Evolutionary conservation across 2,797 vertebrate species (phyloP).

Genomic region (Propithecus deckenii): DNA sequence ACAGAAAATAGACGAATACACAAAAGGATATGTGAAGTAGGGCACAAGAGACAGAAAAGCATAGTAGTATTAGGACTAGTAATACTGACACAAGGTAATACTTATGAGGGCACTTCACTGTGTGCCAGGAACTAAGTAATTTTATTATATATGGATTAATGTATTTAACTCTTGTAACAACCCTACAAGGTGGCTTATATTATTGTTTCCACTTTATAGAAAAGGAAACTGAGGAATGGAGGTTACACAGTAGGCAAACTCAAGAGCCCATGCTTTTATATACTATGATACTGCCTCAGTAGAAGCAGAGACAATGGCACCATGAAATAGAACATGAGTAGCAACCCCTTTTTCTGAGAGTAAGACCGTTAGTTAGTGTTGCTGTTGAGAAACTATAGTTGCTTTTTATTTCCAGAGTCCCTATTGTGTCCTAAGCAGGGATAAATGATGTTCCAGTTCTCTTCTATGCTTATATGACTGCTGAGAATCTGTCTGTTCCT

Average conservation of each 20-base stretch:
- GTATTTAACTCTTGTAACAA: neutral
- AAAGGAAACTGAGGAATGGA: neutral
- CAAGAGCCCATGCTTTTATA: neutral
- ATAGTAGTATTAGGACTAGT: neutral
- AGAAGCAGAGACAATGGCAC: neutral
- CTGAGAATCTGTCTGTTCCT: neutral
- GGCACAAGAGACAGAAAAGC: neutral
- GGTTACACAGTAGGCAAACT: neutral
- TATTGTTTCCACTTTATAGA: neutral
- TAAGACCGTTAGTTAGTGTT: neutral
- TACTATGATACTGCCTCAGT: neutral
- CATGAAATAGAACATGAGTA: neutral
- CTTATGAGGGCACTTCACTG: neutral
- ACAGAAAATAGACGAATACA: neutral
- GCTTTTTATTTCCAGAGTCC: neutral
- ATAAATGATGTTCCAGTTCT: neutral
- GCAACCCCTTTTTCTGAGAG: neutral
- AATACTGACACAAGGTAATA: neutral
- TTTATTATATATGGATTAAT: neutral
- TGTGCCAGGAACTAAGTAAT: neutral
- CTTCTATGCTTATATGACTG: neutral
- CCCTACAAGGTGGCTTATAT: neutral
- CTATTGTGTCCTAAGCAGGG: neutral
- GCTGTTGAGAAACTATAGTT: neutral
- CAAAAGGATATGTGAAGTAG: neutral